Conservation (phyloP, 2,888 invertebrate genomes). For the Smittia sp. region DNA sequence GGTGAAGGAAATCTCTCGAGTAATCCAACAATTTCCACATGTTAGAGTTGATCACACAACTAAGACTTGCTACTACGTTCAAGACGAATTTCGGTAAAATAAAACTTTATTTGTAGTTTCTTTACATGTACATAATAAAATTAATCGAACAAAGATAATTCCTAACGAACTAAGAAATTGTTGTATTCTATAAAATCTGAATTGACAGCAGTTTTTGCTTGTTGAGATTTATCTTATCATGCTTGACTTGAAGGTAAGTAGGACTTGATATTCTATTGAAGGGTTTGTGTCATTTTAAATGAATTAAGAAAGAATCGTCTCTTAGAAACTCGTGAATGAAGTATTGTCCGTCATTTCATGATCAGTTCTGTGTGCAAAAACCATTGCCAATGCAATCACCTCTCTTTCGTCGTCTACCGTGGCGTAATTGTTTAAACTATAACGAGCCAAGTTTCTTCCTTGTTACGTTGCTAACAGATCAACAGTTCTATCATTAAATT, state of each 20-base stretch:
- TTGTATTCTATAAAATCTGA: constrained; percentile 13
- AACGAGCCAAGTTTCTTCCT: neutral
- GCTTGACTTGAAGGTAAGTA: neutral
- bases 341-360: constrained; percentile 24
- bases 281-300: neutral
- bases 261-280: neutral
- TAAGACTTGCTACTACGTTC: neutral
- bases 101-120: neutral
- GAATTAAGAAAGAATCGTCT: neutral
- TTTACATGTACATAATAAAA: constrained; percentile 13
- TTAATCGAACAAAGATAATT: neutral
- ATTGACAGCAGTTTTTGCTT: constrained; percentile 6
- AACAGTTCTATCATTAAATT: constrained; percentile 22
- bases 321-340: neutral
- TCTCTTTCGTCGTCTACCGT: neutral
- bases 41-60: no score
- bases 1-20: no score
- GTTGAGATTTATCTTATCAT: neutral
- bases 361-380: constrained; percentile 29
- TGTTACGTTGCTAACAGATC: constrained; percentile 28
- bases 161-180: neutral
- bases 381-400: neutral
- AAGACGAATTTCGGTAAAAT: neutral
- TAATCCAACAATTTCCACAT: no score
- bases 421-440: constrained; percentile 12